These are phyloP conservation scores for Galendromus occidentalis DNA, from an alignment of 1,140 invertebrate species.

Conservation along the genomic window DNA sequence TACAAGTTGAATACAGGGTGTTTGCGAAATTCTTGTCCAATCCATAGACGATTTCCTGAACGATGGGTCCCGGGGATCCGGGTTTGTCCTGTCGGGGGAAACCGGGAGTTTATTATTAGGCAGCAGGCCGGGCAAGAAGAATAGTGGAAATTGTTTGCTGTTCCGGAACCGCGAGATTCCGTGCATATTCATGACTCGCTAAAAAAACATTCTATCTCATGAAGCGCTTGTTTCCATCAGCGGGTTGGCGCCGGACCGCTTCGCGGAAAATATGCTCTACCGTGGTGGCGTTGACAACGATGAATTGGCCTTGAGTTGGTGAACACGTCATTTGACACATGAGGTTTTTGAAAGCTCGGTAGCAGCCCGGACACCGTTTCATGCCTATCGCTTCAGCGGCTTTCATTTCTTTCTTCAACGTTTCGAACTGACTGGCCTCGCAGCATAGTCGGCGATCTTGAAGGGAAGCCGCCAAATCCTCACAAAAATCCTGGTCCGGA, in stretches of 20 bases:
- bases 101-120: background rate
- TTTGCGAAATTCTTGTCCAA: background rate
- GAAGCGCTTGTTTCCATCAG: too few species aligned
- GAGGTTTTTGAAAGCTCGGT: constrained; percentile 6
- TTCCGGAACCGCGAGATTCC: too few species aligned
- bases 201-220: too few species aligned
- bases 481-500: background rate
- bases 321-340: constrained; percentile 7
- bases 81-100: background rate
- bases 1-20: background rate
- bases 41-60: background rate
- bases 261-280: background rate
- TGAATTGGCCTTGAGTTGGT: background rate
- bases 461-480: background rate
- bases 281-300: background rate
- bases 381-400: background rate
- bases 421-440: background rate
- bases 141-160: too few species aligned
- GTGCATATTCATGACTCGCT: too few species aligned
- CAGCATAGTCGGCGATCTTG: background rate
- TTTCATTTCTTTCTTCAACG: background rate
- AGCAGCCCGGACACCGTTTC: background rate
- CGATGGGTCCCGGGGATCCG: background rate
- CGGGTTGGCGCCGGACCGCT: too few species aligned
- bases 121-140: too few species aligned